Percentiles rank a stretch among this genome's conserved stretches.
These are phyloP conservation scores for Rhagologus leucostigma DNA, from an alignment of 2,113 vertebrate genomes.

Conservation along the genomic window DNA sequence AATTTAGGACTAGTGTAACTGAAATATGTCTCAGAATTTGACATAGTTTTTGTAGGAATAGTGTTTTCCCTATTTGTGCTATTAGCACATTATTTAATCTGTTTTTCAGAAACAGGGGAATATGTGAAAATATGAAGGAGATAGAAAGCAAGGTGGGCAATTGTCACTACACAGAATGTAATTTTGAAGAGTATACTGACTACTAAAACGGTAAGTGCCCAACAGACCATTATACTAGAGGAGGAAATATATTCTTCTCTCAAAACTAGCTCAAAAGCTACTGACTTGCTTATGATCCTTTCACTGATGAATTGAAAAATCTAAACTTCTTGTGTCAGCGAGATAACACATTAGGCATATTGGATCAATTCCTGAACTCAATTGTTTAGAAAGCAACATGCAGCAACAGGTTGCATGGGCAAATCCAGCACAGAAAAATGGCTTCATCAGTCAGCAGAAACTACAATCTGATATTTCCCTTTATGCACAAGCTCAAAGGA, in stretches of 20 bases:
- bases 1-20: neutral
- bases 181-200: neutral
- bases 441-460: neutral
- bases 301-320: neutral
- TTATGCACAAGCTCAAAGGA: accelerated
- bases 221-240: neutral
- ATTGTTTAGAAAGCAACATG: neutral
- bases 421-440: neutral
- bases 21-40: neutral
- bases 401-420: neutral
- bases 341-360: neutral
- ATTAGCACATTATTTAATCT: neutral
- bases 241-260: neutral
- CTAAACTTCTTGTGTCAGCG: neutral
- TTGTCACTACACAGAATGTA: neutral
- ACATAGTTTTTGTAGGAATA: neutral
- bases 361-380: neutral
- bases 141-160: neutral
- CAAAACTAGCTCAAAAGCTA: neutral
- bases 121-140: neutral
- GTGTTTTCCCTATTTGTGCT: neutral
- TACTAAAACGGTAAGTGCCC: neutral
- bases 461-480: neutral
- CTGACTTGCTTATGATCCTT: neutral
- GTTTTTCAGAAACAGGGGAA: neutral